Evolutionary conservation across 2,888 invertebrate genomes (phyloP), one percentile per base, ranked within the genome.

Genomic region (Aphodius granarius): DNA sequence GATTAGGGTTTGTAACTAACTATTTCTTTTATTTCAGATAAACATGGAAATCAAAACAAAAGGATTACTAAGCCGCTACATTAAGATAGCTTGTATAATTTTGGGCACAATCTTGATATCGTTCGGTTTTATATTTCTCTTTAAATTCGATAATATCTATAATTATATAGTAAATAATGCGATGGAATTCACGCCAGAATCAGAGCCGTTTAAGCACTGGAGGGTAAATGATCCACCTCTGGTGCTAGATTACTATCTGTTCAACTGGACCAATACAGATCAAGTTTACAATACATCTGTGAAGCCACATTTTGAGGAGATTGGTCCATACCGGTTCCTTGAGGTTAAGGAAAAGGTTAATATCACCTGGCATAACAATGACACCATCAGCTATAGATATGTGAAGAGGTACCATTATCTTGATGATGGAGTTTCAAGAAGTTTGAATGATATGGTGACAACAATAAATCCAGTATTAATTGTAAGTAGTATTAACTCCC

Each of bases 381-480:
- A 89, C 66, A 94, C 96, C 0, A 91, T 96, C 17, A 91, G 92
- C n/a, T 97, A 93, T 86, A 88, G 90, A 19, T 92, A 92, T 64
- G 88, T 89, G 71, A 90, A 93, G 79, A 89, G 88, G 75, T 97
- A 94, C 91, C 89, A 89, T 83, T 96, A 94, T 82, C 92, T 93
- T 80, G 89, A 89, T 3, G 89, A 90, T 13, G 87, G 87, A 80
- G 94, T 94, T 82, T 90, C 89, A 71, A 94, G 95, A 0, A 89
- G 89, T 16, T 87, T 95, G 15, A 86, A 89, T 13, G 95, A 95
- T 83, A 87, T 89, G 65, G 89, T 96, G 76, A 92, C 92, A 0
- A 93, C 93, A 0, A 86, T 96, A 0, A 96, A 97, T 86, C 91
- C 93, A 1, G 91, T 95, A 5, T 92, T 94, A 73, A 89, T 94